A percentile compares a stretch with the other conserved stretches of the same genome.
These are phyloP conservation scores for Hyperopisus bebe DNA, from an alignment of 2,113 vertebrate genomes.

Conservation along the genomic window DNA sequence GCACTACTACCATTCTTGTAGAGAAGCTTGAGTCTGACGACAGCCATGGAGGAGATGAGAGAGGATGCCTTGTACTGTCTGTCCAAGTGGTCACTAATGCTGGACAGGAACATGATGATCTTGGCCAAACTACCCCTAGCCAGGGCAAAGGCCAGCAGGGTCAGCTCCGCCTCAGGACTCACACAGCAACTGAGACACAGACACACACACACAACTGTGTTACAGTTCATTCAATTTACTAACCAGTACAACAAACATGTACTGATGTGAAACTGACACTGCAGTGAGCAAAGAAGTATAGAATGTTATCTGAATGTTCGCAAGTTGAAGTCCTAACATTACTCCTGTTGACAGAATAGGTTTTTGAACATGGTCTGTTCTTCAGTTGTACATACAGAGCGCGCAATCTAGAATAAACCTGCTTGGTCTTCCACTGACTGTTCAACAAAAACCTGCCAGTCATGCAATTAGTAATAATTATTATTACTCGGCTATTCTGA, in stretches of 20 bases:
- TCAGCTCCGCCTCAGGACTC: constrained; percentile 84
- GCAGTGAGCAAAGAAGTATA: not conserved
- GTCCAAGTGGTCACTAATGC: constrained; percentile 74
- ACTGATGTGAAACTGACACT: not conserved
- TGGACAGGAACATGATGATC: constrained; percentile 78
- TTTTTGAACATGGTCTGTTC: not conserved
- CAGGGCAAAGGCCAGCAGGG: constrained; percentile 86
- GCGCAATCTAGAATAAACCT: not conserved
- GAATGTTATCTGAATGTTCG: not conserved
- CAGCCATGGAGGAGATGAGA: constrained; percentile 81
- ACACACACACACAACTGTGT: not conserved
- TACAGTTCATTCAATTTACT: not conserved
- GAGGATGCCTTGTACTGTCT: constrained; percentile 73
- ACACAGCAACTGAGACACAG: constrained; percentile 69
- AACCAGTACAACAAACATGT: not conserved
- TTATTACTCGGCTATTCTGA: constrained; percentile 77
- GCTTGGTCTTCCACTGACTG: not conserved
- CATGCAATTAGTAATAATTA: not conserved
- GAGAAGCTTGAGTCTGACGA: constrained; percentile 80
- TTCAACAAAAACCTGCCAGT: not conserved
- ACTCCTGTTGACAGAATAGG: not conserved
- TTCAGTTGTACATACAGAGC: not conserved
- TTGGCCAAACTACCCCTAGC: constrained; percentile 89
- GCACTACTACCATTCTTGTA: constrained; percentile 77
- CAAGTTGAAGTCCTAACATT: not conserved